Base-by-base conservation (phyloP, 2,113 vertebrate genomes). In the Oplegnathus fasciatus region DNA sequence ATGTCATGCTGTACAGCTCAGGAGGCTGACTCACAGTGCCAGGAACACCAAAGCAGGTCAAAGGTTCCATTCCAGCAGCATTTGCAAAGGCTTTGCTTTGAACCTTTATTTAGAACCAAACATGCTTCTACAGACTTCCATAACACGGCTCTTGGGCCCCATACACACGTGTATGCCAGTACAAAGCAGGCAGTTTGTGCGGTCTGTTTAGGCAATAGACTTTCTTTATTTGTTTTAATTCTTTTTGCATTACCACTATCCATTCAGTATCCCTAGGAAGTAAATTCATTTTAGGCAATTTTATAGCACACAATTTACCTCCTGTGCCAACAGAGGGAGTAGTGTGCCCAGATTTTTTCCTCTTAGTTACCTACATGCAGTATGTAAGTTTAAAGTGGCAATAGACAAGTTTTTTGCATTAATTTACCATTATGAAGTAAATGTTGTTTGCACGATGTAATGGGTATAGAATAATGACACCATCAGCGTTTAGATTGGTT, bases 21-120 rank as follows among this genome's bases (percentile, higher is more conserved):
- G 30, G n/a, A 46, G 24, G 61, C 24, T 32, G 73, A 32, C n/a
- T 1, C 6, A 3, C 24, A 34, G 34, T 30, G 78, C n/a, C n/a
- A 6, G 28, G 8, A 72, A 32, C 67, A 69, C 24, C 28, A 64
- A 24, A 32, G 67, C 17, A 55, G 78, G 60, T 71, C 76, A 76
- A 77, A 83, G 60, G 50, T 65, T 70, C 1, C n/a, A 15, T 83
- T 60, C 11, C n/a, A 50, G 32, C 55, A 77, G 44, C 40, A 32
- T 64, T 61, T 32, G 34, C 13, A 48, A 40, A 48, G 34, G 0
- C 5, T 79, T 42, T 64, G 5, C 46, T 61, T 62, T 73, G 30
- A 74, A 62, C 37, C 26, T 68, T 75, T 11, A 58, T 17, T 58
- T 4, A 46, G 10, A 18, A 57, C 22, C 32, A 42, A 65, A 28